Conservation (phyloP, 2,113 vertebrate genomes). For the Ammodytes dubius region DNA sequence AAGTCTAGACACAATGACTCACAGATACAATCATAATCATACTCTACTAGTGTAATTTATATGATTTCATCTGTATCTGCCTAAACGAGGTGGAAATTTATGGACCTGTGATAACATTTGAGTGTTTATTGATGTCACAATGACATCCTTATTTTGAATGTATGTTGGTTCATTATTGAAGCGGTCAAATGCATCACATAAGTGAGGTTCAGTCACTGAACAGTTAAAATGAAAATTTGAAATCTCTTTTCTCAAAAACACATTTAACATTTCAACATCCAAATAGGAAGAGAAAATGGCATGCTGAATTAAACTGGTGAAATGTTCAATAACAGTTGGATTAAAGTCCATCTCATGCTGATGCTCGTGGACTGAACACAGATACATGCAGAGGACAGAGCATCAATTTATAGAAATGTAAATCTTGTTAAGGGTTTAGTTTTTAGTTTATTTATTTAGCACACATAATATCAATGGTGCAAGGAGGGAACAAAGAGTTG, state of each 20-base stretch:
- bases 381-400: background rate
- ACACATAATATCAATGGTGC: too few species aligned
- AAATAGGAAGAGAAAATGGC: too few species aligned
- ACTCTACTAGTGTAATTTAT: background rate
- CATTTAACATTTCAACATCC: background rate
- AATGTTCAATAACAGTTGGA: background rate
- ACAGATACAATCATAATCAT: background rate
- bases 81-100: background rate
- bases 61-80: background rate
- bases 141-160: background rate
- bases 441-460: too few species aligned
- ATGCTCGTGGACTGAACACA: background rate
- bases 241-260: background rate
- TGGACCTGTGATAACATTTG: background rate
- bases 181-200: background rate
- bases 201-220: background rate
- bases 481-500: too few species aligned
- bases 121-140: background rate
- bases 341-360: background rate
- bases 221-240: background rate
- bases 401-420: too few species aligned
- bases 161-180: background rate
- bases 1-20: background rate
- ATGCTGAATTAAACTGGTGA: background rate
- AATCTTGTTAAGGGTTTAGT: too few species aligned